These are phyloP conservation scores for Oenanthe melanoleuca DNA, from an alignment of 2,113 vertebrate species.

Conservation along the genomic window DNA sequence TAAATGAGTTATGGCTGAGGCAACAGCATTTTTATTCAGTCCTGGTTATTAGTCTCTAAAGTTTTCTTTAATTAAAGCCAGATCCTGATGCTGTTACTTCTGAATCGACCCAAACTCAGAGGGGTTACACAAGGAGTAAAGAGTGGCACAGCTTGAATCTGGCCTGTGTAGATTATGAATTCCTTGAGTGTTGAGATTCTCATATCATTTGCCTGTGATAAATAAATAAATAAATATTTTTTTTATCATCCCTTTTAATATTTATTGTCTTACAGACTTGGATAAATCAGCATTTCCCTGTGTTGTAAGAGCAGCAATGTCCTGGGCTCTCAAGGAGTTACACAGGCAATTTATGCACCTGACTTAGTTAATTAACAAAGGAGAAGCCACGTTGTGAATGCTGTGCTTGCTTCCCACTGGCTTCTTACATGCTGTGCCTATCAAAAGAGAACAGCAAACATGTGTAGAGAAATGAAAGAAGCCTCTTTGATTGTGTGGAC, in stretches of 20 bases:
- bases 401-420: constrained; percentile 53
- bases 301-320: neutral
- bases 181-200: neutral
- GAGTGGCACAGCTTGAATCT: neutral
- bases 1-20: neutral
- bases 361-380: constrained; percentile 62
- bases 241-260: neutral
- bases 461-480: constrained; percentile 45
- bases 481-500: constrained; percentile 60
- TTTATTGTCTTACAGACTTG: neutral
- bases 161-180: neutral
- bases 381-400: neutral
- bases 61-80: constrained; percentile 35
- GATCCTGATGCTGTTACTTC: neutral
- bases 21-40: neutral
- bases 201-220: neutral
- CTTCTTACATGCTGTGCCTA: constrained; percentile 56
- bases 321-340: neutral
- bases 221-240: neutral
- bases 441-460: constrained; percentile 60
- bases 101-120: neutral
- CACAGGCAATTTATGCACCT: constrained; percentile 36
- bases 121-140: neutral
- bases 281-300: neutral
- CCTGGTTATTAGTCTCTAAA: neutral